Conservation (phyloP, 2,113 vertebrate species). For the Mormoops blainvillei region DNA sequence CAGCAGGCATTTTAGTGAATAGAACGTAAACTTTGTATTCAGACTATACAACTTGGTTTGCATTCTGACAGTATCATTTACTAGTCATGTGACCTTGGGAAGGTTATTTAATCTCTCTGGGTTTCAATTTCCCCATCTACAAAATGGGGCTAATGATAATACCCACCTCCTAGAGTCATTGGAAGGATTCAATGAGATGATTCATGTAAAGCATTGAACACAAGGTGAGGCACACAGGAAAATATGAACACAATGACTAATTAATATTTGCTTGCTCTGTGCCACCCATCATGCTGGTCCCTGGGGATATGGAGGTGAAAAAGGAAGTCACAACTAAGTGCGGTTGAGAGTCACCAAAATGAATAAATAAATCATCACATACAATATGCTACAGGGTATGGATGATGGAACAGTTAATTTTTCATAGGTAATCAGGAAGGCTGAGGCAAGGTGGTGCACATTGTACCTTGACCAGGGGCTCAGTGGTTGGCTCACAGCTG, state of each 20-base stretch:
- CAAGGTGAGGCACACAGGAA: not conserved
- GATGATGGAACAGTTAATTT: not conserved
- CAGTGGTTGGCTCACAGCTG: not conserved
- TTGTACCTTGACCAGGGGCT: not conserved
- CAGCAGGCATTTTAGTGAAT: not conserved
- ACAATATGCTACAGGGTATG: not conserved
- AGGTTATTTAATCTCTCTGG: not conserved
- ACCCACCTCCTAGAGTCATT: not conserved
- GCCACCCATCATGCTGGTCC: not conserved
- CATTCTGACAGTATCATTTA: not conserved
- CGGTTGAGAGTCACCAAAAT: not conserved
- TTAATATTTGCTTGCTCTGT: not conserved
- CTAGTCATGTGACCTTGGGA: not conserved
- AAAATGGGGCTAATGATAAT: not conserved
- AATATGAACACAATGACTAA: not conserved
- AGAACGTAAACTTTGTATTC: not conserved
- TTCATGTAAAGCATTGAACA: not conserved
- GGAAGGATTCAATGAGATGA: not conserved
- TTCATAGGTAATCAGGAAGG: not conserved
- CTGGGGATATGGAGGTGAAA: not conserved
- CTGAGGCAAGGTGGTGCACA: not conserved
- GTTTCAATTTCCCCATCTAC: not conserved
- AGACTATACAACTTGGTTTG: not conserved
- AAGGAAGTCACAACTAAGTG: not conserved
- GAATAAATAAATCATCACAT: not conserved